Evolutionary conservation across 2,113 vertebrate genomes (phyloP).

Genomic region (Ciconia stormi): DNA sequence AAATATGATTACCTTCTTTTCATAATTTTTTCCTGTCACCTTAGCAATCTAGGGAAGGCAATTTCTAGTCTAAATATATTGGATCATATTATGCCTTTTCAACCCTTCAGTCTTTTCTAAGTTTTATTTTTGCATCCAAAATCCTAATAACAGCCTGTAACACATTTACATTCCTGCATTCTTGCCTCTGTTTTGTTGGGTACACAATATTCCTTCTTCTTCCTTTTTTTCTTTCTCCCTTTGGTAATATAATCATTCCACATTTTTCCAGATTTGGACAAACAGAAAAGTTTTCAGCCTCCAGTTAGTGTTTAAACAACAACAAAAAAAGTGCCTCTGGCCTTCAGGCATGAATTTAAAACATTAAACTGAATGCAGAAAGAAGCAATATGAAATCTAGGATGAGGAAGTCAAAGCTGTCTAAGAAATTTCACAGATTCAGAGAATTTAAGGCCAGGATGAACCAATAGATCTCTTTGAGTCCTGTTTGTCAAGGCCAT

Average conservation of each 20-base stretch:
- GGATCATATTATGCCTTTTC: background rate
- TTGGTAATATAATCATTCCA: slow-evolving; percentile 26
- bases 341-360: background rate
- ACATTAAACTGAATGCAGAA: background rate
- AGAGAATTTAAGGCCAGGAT: background rate
- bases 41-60: slow-evolving; percentile 2
- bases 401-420: slow-evolving; percentile 32
- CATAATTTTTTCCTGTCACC: background rate
- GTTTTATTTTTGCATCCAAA: slow-evolving; percentile 44
- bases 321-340: background rate
- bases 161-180: slow-evolving; percentile 65
- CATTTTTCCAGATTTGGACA: slow-evolving; percentile 51
- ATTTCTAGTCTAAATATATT: background rate
- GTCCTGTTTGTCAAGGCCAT: background rate
- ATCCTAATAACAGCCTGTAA: slow-evolving; percentile 37
- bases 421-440: background rate
- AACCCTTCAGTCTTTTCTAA: background rate
- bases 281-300: slow-evolving; percentile 38
- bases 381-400: background rate
- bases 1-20: background rate
- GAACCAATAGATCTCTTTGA: background rate
- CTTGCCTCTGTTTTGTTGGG: slow-evolving; percentile 53
- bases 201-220: slow-evolving; percentile 42
- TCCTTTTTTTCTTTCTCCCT: background rate
- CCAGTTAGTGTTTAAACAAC: background rate